Conservation (phyloP, 2,113 vertebrate genomes). For the Corynorhinus townsendii region DNA sequence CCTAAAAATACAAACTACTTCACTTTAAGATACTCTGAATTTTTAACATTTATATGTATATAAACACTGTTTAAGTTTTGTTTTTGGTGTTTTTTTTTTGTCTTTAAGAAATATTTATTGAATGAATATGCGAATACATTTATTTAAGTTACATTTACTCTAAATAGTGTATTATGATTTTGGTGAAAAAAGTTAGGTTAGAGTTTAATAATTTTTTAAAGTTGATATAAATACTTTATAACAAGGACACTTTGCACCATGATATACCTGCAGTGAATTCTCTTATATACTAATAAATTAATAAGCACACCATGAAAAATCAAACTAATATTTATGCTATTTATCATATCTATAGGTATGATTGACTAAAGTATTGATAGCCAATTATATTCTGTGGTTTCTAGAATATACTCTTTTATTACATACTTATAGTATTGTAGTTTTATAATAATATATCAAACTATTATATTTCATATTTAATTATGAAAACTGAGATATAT, state of each 20-base stretch:
- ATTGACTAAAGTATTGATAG: not conserved
- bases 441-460: slow-evolving; percentile 26
- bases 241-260: not conserved
- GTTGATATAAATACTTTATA: not conserved
- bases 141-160: not conserved
- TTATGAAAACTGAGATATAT: not conserved
- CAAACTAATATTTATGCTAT: not conserved
- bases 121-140: not conserved
- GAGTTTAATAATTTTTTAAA: not conserved
- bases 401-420: not conserved
- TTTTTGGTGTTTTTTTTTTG: no score
- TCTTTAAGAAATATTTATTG: not conserved
- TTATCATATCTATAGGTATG: not conserved
- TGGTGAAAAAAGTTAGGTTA: not conserved
- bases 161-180: not conserved
- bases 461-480: not conserved
- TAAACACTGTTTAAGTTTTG: not conserved
- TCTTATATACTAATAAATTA: not conserved
- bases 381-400: not conserved
- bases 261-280: not conserved
- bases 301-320: not conserved
- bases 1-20: not conserved
- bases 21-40: not conserved
- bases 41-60: not conserved
- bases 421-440: not conserved